Conservation (phyloP, 2,113 vertebrate species). For the Actenoides lindsayi region DNA sequence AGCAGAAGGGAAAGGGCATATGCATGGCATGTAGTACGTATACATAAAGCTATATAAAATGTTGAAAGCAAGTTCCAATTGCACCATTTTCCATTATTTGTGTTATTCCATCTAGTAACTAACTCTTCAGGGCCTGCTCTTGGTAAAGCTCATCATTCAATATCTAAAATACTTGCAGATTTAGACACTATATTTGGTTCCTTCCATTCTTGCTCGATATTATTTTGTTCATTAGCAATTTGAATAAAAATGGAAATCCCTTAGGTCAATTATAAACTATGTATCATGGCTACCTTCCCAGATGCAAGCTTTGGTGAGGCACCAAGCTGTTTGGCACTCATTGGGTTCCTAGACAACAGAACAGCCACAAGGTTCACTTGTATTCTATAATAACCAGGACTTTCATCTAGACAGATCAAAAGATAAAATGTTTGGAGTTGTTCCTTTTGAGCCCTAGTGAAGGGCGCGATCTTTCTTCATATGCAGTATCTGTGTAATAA, state of each 20-base stretch:
- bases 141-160: neutral
- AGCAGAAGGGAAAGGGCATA: neutral
- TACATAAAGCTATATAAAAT: neutral
- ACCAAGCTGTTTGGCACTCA: neutral
- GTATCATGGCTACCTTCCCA: neutral
- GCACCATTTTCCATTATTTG: neutral
- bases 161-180: neutral
- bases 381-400: neutral
- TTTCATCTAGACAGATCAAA: conserved; percentile 39
- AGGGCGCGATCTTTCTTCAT: neutral
- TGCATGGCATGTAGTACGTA: neutral
- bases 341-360: neutral
- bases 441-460: neutral
- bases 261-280: neutral
- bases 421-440: neutral
- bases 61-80: neutral
- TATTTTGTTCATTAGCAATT: neutral
- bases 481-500: neutral
- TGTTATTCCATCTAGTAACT: neutral
- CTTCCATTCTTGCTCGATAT: neutral
- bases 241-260: neutral
- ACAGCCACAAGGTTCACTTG: neutral
- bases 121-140: neutral
- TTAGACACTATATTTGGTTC: neutral
- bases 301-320: neutral